Conservation (phyloP, 2,797 vertebrate species). For the Notolepis coatsorum region DNA sequence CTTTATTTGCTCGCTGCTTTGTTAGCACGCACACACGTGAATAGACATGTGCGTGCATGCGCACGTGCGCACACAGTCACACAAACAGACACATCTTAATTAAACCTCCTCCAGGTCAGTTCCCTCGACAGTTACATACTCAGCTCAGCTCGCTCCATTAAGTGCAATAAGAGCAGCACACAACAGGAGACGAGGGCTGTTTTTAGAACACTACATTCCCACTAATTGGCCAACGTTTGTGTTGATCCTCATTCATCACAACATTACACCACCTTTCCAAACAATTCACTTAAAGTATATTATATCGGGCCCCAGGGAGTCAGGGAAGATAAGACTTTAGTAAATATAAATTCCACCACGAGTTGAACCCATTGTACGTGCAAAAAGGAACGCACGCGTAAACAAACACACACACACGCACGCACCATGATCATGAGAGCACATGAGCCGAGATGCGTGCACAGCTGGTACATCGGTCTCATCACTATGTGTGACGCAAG, state of each 20-base stretch:
- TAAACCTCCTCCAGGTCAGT: constrained; percentile 48
- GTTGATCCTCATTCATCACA: constrained; percentile 35
- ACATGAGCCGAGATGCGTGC: constrained; percentile 37
- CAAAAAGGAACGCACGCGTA: constrained; percentile 2
- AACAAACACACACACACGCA: constrained; percentile 6
- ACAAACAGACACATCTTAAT: constrained; percentile 54
- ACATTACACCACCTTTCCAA: constrained; percentile 1
- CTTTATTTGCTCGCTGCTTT: constrained; percentile 17
- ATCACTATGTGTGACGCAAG: constrained; percentile 26
- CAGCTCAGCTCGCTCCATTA: constrained; percentile 24
- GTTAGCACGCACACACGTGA: constrained; percentile 23
- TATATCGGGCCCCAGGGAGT: too few species aligned
- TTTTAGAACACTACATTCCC: constrained; percentile 27
- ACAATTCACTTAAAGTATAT: too few species aligned
- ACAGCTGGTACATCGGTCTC: constrained; percentile 42
- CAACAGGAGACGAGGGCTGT: neutral
- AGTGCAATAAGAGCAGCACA: constrained; percentile 32
- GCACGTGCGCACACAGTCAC: neutral
- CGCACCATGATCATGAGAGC: constrained; percentile 3
- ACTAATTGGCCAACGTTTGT: too few species aligned
- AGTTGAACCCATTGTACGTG: too few species aligned
- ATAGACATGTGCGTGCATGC: too few species aligned
- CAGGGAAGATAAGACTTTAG: too few species aligned
- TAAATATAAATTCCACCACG: too few species aligned
- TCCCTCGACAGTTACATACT: constrained; percentile 35